A percentile compares a stretch with the other conserved stretches of the same genome.
Evolutionary conservation across 2,797 vertebrate genomes (phyloP).

Genomic region (Clarias fuscus): DNA sequence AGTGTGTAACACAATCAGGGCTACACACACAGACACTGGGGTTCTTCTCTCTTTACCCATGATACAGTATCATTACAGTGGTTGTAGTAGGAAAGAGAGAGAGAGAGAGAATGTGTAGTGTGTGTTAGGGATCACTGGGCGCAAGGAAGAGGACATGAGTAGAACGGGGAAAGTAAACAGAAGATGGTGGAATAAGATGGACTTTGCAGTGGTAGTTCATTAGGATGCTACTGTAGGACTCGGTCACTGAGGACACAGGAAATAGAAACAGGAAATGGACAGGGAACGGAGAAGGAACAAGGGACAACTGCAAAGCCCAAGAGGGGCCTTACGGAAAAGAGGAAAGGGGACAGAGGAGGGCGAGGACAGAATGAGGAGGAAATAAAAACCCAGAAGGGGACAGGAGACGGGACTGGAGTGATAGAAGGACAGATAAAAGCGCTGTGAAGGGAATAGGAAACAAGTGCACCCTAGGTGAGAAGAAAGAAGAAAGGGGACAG

Average conservation of each 20-base stretch:
- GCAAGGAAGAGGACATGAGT: background rate
- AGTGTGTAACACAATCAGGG: background rate
- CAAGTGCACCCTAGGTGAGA: background rate
- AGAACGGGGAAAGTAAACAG: background rate
- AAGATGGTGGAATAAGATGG: background rate
- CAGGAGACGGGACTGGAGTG: background rate
- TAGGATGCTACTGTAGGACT: background rate
- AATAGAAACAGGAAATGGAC: background rate
- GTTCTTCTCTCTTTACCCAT: background rate
- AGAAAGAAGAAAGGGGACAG: background rate
- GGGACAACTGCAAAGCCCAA: background rate
- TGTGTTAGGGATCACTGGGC: background rate
- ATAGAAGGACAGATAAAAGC: background rate
- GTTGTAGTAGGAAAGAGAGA: background rate
- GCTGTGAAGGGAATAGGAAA: slow-evolving; percentile 2
- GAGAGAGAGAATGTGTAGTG: background rate
- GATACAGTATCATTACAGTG: background rate
- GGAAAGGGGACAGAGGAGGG: background rate
- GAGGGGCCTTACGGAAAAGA: background rate
- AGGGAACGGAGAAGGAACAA: background rate
- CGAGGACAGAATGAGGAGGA: background rate
- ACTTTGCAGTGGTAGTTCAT: too few relatives aligned
- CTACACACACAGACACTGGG: background rate
- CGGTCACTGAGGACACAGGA: background rate
- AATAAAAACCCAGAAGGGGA: background rate